Evolutionary conservation across 2,797 vertebrate species (phyloP), one percentile per base, ranked within the genome.

Genomic region (Champsocephalus gunnari): DNA sequence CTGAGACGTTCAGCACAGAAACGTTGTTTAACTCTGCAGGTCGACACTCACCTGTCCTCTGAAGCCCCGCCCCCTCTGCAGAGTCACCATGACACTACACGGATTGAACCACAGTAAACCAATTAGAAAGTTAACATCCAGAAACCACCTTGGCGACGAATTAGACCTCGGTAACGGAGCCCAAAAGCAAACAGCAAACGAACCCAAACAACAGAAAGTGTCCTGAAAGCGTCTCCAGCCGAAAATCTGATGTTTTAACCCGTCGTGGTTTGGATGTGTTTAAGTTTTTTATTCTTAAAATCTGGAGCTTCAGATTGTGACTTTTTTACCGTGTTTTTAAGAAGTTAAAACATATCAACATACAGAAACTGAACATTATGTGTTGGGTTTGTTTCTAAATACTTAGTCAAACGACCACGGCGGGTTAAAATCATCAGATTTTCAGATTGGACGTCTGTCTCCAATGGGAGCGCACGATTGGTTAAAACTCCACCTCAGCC

Each of bases 361-460:
- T 38, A 38, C 13, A 24, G 17, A 58, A 60, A 12, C 58, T 1
- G 2, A 49, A 41, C 41, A 5, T 8, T 3, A 6, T 34, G 14
- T 57, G 19, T 28, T 4, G 13, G n/a, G 43, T 80, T 71, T 41
- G 24, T 56, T 54, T 65, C 58, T 16, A 5, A 38, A 55, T 28
- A 34, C 34, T 38, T 38, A 38, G 5, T 38, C 4, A 28, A 45
- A 28, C 17, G 19, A 55, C 14, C 72, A 3, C 38, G 32, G 5
- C 6, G 21, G 5, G 54, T 80, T 16, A 38, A 70, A 75, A 24
- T 5, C 28, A 17, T 89, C 94, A 91, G 92, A 94, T 93, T 91
- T 92, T 93, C 63, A 86, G 94, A 95, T 94, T 92, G 60, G 94
- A 91, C 88, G 84, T 93, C 92, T 94, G 93, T 45, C 28, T 38